phyloP scores from a whole-genome alignment of 2,888 invertebrate genomes.

The Pherbina coryleti region DNA sequence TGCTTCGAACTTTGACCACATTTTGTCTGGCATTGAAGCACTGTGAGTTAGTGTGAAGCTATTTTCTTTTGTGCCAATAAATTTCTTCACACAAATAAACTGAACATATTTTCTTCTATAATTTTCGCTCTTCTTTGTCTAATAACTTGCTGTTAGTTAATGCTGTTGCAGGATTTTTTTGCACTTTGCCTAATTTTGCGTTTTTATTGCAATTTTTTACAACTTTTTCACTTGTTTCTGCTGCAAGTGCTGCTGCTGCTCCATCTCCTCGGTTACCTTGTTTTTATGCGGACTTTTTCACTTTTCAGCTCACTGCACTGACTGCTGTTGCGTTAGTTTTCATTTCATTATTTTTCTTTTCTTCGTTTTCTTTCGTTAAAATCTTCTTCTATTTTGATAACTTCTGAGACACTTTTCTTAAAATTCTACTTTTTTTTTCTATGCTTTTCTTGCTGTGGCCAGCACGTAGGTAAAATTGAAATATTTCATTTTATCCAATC shows the following conservation, averaged over 20 bases:
- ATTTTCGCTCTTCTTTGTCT: too few relatives aligned
- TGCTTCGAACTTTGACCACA: too few relatives aligned
- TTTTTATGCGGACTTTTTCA: slow-evolving; percentile 34
- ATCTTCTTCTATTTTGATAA: slow-evolving; percentile 35
- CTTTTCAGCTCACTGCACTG: slow-evolving; percentile 39
- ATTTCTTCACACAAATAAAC: too few relatives aligned
- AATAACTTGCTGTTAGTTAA: too few relatives aligned
- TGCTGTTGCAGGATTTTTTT: too few relatives aligned
- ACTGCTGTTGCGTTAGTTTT: slow-evolving; percentile 43
- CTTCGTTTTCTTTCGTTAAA: slow-evolving; percentile 24
- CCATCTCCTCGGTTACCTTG: slow-evolving; percentile 42
- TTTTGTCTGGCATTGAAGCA: too few relatives aligned
- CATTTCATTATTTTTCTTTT: slow-evolving; percentile 32
- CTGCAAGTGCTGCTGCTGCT: slow-evolving; percentile 38
- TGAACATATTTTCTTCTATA: too few relatives aligned
- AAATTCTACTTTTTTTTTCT: slow-evolving; percentile 19
- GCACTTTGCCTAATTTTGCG: neutral
- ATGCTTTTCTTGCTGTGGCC: neutral
- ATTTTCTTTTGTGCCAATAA: too few relatives aligned
- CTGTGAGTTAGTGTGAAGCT: too few relatives aligned
- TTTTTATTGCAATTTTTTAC: slow-evolving; percentile 37
- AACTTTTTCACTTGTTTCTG: slow-evolving; percentile 34
- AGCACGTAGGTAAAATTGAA: slow-evolving; percentile 6
- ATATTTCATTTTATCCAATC: slow-evolving; percentile 14
- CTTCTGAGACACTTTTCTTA: slow-evolving; percentile 30